Conservation (phyloP, 1,140 invertebrate species). For the Homarus americanus region DNA sequence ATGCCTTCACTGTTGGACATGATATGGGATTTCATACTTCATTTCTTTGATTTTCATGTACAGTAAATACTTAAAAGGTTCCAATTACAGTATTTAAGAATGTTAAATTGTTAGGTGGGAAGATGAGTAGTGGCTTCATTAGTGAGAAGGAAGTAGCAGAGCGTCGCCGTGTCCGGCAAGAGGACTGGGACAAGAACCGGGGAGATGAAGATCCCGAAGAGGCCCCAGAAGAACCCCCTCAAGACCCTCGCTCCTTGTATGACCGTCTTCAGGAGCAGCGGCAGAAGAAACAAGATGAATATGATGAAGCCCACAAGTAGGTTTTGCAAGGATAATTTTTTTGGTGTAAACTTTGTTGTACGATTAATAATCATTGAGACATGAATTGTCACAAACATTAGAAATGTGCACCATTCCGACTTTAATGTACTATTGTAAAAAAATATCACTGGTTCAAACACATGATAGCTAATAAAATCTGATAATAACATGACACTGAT, state of each 20-base stretch:
- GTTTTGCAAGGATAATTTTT: neutral
- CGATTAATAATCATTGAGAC: neutral
- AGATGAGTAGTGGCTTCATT: conserved; percentile 62
- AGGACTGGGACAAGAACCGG: conserved; percentile 49
- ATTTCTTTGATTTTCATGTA: too few species aligned
- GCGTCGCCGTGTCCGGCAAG: conserved; percentile 44
- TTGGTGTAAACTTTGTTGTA: neutral
- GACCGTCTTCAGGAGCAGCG: conserved; percentile 61
- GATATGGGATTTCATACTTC: too few species aligned
- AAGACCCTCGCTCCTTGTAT: conserved; percentile 47
- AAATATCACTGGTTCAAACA: too few species aligned
- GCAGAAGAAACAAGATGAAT: conserved; percentile 61
- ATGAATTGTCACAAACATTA: neutral
- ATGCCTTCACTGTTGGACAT: too few species aligned
- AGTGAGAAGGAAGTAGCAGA: conserved; percentile 61
- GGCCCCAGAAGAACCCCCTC: conserved; percentile 38
- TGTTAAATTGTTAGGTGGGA: neutral
- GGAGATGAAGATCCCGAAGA: conserved; percentile 31
- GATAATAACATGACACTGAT: too few species aligned
- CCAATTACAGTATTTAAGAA: too few species aligned
- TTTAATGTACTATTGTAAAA: too few species aligned
- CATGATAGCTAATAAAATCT: too few species aligned
- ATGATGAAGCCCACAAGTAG: conserved; percentile 66
- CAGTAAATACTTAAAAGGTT: too few species aligned
- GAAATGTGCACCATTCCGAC: too few species aligned